Evolutionary conservation across 2,797 vertebrate genomes (phyloP), one percentile per base, ranked within the genome.

Genomic region (Cercopithecus diana): DNA sequence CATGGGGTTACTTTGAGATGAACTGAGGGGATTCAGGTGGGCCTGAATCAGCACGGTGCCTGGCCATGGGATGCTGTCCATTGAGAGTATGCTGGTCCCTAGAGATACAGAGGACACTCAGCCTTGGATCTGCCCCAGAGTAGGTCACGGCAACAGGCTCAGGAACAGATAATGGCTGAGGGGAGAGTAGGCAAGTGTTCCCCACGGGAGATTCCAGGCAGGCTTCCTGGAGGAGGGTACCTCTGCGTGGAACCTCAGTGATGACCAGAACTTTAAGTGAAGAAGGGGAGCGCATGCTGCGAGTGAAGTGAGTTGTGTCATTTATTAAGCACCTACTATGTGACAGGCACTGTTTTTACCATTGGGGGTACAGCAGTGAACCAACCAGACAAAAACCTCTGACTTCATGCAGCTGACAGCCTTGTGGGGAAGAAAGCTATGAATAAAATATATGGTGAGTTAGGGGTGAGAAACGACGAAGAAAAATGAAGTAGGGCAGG

Each of bases 31-130:
- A 1, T 10, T 11, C 10, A 45, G 50, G 52, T 17, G 33, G 45
- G 39, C 22, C 7, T 50, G 4, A 50, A 50, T 17, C 5, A 9
- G 48, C 43, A 22, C 9, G 0, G 26, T 3, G 9, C 61, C 55
- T 5, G 4, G 13, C 5, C 2, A 0, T 8, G 30, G 45, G 83
- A 75, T 0, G 0, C 28, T 52, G 77, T 11, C 2, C 5, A 9
- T 11, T 61, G 19, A 30, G 26, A 19, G 10, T 30, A 19, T 14
- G 30, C 24, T 14, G n/a, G 8, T 64, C 9, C 73, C 28, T 48
- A 43, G 55, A 58, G 70, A 95, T 41, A 33, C 36, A 41, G 41
- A 90, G 86, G 57, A 93, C 41, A 7, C 41, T 58, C 55, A 81
- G 41, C 55, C 79, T 33, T n/a, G 64, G 81, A 19, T 19, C 72